A percentile compares a stretch with the other conserved stretches of the same genome.
These are phyloP conservation scores for Gnathonemus echidnorhynchus DNA, from an alignment of 2,113 vertebrate species.

Conservation along the genomic window DNA sequence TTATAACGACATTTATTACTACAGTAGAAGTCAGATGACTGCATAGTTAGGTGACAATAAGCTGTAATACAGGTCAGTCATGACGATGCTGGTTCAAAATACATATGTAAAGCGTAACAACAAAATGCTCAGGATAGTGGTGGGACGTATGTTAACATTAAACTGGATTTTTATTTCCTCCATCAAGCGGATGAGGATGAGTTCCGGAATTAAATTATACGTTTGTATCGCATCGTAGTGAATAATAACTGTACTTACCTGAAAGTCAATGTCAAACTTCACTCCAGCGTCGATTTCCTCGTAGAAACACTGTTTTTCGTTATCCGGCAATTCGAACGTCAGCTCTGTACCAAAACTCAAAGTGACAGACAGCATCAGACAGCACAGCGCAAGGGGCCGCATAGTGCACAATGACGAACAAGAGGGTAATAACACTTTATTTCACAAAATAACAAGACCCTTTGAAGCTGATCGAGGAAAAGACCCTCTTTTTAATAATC, in stretches of 20 bases:
- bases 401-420: constrained; percentile 14
- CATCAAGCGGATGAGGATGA: background rate
- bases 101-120: background rate
- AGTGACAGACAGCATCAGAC: constrained; percentile 32
- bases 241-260: constrained; percentile 46
- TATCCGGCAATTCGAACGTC: constrained; percentile 63
- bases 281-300: constrained; percentile 56
- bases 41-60: background rate
- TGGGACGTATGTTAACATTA: background rate
- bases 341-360: constrained; percentile 50
- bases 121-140: background rate
- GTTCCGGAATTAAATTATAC: background rate
- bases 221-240: background rate
- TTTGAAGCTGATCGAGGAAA: background rate
- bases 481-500: background rate
- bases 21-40: background rate
- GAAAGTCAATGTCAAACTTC: constrained; percentile 60
- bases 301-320: constrained; percentile 67
- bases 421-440: background rate
- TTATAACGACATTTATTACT: background rate
- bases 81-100: background rate
- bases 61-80: background rate
- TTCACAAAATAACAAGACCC: background rate
- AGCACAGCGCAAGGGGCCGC: constrained; percentile 26
- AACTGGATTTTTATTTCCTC: background rate